Base-by-base conservation (phyloP, 1,140 invertebrate genomes). In the Idris sp. region DNA sequence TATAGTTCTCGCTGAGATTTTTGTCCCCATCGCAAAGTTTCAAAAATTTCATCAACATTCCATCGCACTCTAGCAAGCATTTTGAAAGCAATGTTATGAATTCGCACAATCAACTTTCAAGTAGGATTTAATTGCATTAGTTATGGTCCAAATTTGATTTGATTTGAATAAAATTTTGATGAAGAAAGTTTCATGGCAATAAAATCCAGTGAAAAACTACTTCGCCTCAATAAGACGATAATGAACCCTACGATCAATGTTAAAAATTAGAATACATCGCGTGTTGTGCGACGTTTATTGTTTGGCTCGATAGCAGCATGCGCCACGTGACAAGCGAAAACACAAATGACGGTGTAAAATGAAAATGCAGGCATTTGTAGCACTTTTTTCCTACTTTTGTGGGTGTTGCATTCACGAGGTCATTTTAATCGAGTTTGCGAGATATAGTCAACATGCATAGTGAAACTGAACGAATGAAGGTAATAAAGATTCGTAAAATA, bases 191-290 rank as follows among this genome's bases (percentile, higher is more conserved):
- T 35, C 4, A 28, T 18, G 2, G 4, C 8, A 10, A 14, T 11
- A 33, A 31, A 13, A 15, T 13, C n/a, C n/a, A n/a, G n/a, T n/a
- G n/a, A 36, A 67, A 71, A 49, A 25, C n/a, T 8, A 41, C 41
- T 30, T 15, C 0, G 7, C 18, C 38, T 72, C 49, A 54, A 62
- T 48, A 49, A 56, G 51, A 59, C 49, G 51, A 64, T 72, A 72
- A 72, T 64, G 68, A 72, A 64, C 43, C 13, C 14, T 18, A 16
- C 48, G 58, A 72, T 64, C 58, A 64, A 72, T 72, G 68, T 72
- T 56, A 56, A 72, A 62, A 72, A 72, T 72, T 56, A 62, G 68
- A 72, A 72, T 72, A 64, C 48, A 18, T 58, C 33, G 68, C 44
- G 58, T 64, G 49, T 30, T 40, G 9, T 5, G 16, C 22, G 8